Evolutionary conservation across 2,888 invertebrate genomes (phyloP), one percentile per base, ranked within the genome.

Genomic region (Lomographa bimaculata): DNA sequence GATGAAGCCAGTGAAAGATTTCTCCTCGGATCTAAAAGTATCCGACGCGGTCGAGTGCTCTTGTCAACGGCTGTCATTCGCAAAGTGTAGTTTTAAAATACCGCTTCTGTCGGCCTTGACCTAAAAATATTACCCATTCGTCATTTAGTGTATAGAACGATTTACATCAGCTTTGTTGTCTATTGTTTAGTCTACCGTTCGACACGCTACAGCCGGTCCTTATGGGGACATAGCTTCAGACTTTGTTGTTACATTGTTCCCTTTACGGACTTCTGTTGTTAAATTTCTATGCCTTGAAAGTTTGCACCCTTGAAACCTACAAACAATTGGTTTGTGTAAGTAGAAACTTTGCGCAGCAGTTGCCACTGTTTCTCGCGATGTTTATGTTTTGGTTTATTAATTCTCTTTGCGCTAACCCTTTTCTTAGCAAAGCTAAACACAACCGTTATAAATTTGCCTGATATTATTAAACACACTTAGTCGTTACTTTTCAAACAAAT

Each of bases 31-130:
- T 32, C 42, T 43, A 33, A 28, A 43, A 43, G 36, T 28, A 27
- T 32, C 42, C 30, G 12, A 11, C 19, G n/a, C n/a, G 28, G 12
- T 7, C 16, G 36, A 37, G 42, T 23, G 36, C 36, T 32, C 42
- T 43, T 37, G 36, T 37, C 42, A 37, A 23, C 18, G 42, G 36
- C 32, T 28, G 42, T 43, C 42, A 43, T 37, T 28, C 28, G 36
- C 36, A 43, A 36, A 42, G 30, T 42, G 42, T 32, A 42, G 44
- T 49, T 48, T 35, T 44, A 29, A 44, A 54, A 55, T 47, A 25
- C 51, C 46, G 37, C 33, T 21, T 50, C 49, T 66, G 68, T 29
- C 57, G 72, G 56, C 85, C 85, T 79, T 85, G 85, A 85, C 84
- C 82, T 63, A 79, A 81, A 80, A 80, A 79, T 79, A 77, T 71